Conservation (phyloP, 1,140 invertebrate genomes). For the Zaprionus inermis region DNA sequence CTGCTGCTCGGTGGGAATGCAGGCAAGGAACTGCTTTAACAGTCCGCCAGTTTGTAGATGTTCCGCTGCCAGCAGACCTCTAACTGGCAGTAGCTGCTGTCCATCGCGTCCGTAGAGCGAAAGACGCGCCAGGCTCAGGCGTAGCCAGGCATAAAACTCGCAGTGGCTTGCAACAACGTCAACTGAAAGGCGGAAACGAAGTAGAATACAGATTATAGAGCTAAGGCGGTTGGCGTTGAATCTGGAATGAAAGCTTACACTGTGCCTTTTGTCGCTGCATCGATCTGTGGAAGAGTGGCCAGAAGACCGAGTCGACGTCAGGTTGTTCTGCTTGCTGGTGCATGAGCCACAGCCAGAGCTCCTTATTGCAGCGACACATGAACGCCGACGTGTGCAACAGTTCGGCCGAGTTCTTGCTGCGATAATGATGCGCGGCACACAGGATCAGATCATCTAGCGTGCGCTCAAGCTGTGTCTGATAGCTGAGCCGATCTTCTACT, state of each 20-base stretch:
- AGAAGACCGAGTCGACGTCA: constrained; percentile 50
- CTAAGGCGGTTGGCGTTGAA: no score
- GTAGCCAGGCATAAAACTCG: constrained; percentile 66
- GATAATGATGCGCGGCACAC: constrained; percentile 57
- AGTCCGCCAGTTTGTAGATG: constrained; percentile 34
- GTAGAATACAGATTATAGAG: no score
- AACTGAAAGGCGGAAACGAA: not conserved
- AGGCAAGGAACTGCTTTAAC: constrained; percentile 64
- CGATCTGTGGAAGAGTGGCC: constrained; percentile 65
- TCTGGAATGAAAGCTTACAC: no score
- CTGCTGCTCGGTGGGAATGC: constrained; percentile 73
- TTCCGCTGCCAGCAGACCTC: not conserved
- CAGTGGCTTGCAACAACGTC: constrained; percentile 34
- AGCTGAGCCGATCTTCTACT: constrained; percentile 1
- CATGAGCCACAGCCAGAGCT: constrained; percentile 66
- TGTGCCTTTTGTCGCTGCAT: constrained; percentile 56
- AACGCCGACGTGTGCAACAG: constrained; percentile 69
- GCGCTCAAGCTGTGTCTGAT: constrained; percentile 52
- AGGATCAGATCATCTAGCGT: constrained; percentile 64
- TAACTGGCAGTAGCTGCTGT: not conserved
- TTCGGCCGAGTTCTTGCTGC: constrained; percentile 58
- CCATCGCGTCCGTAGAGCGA: constrained; percentile 18
- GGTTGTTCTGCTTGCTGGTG: constrained; percentile 14
- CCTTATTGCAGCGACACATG: constrained; percentile 75
- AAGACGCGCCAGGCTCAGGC: constrained; percentile 51